phyloP scores from a whole-genome alignment of 2,113 vertebrate genomes.

The Paraplagusia blochii region DNA sequence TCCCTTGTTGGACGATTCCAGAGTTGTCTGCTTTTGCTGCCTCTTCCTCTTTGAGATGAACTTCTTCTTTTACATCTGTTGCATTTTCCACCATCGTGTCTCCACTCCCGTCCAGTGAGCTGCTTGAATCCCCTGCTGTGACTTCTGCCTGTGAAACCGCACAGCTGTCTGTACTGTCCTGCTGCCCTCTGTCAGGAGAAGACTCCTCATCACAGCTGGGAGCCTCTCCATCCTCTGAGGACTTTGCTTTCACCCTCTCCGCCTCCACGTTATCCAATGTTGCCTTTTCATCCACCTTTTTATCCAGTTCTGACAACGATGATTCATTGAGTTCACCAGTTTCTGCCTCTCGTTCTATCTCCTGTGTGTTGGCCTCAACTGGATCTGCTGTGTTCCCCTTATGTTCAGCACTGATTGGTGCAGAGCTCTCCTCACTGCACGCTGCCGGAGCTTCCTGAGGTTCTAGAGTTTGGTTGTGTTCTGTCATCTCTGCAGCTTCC shows the following conservation, averaged over 20 bases:
- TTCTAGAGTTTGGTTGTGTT: slow-evolving; percentile 22
- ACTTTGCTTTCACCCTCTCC: slow-evolving; percentile 50
- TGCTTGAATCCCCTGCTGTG: background rate
- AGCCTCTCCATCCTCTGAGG: slow-evolving; percentile 48
- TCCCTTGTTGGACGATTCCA: slow-evolving; percentile 8
- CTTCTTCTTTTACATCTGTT: background rate
- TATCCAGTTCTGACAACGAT: slow-evolving; percentile 27
- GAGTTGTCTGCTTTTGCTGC: slow-evolving; percentile 7
- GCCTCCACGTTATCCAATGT: slow-evolving; percentile 26
- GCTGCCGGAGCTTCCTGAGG: slow-evolving; percentile 13
- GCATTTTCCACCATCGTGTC: slow-evolving; percentile 23
- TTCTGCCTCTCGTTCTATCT: slow-evolving; percentile 27
- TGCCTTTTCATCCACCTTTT: slow-evolving; percentile 39
- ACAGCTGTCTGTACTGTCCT: slow-evolving; percentile 16
- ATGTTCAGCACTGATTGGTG: slow-evolving; percentile 10
- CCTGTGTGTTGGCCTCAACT: slow-evolving; percentile 4
- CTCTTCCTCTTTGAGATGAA: background rate
- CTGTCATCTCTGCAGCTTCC: slow-evolving; percentile 16
- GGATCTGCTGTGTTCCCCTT: slow-evolving; percentile 1
- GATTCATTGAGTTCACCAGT: slow-evolving; percentile 46
- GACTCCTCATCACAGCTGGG: slow-evolving; percentile 41
- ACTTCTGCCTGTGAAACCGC: slow-evolving; percentile 30
- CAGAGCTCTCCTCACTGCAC: background rate
- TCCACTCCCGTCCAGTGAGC: slow-evolving; percentile 13
- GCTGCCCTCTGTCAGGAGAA: slow-evolving; percentile 22